A percentile compares a stretch with the other conserved stretches of the same genome.
phyloP scores from a whole-genome alignment of 2,113 vertebrate species.

The Rhodinocichla rosea region DNA sequence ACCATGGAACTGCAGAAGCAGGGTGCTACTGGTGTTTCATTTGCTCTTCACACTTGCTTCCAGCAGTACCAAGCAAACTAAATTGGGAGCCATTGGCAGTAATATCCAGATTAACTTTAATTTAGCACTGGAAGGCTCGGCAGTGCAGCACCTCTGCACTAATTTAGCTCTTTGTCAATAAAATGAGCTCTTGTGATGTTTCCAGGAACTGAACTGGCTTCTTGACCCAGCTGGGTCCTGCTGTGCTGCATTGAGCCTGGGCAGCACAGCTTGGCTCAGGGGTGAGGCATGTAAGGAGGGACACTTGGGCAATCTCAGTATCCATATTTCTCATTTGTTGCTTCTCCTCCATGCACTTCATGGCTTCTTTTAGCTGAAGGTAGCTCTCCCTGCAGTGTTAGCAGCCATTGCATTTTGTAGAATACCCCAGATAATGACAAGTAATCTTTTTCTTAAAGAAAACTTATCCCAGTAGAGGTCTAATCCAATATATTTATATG shows the following conservation, averaged over 20 bases:
- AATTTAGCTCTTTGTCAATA: conserved; percentile 24
- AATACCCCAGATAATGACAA: neutral
- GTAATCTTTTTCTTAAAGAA: neutral
- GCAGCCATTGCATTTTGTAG: neutral
- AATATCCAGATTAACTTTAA: neutral
- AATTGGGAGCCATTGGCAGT: neutral
- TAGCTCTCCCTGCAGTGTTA: neutral
- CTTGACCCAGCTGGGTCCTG: neutral
- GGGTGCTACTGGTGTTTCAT: neutral
- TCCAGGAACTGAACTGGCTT: neutral
- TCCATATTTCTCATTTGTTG: neutral
- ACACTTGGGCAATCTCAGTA: too few species aligned
- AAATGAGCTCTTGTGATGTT: neutral
- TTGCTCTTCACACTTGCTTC: neutral
- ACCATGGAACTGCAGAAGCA: neutral
- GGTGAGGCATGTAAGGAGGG: neutral
- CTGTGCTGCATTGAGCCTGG: neutral
- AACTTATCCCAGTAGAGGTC: neutral
- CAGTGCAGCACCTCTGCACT: neutral
- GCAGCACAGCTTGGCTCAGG: neutral
- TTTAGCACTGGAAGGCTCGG: neutral
- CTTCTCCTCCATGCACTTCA: neutral
- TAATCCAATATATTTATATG: neutral
- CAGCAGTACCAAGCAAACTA: neutral
- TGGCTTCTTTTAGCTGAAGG: neutral